Base-by-base conservation (phyloP, 2,888 invertebrate genomes). In the Malthinus seriepunctatus region DNA sequence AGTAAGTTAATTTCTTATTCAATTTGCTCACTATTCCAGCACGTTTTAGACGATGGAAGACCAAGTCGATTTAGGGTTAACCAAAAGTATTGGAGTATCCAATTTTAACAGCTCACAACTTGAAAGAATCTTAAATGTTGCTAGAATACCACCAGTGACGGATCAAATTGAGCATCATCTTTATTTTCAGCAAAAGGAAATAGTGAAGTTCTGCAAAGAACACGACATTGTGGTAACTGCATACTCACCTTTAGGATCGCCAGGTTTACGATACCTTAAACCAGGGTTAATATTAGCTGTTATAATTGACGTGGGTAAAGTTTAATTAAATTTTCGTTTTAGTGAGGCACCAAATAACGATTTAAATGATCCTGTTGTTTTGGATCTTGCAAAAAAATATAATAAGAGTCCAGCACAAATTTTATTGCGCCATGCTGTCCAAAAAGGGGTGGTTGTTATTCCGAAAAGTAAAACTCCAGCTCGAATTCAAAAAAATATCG, bases 81-180 rank as follows among this genome's bases (percentile, higher is more conserved):
- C 88, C 0, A 90, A 86, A 69, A 84, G 91, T 8, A 91, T 95
- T 69, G 95, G 95, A 0, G 74, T 95, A 3, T 95, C 94, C 0
- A 95, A 95, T 76, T 88, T 93, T 74, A 93, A 89, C 74, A 80
- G 79, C 32, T 80, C 82, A 15, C 95, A 95, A 79, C 82, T 95
- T 56, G 78, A 82, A 50, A 82, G 87, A 51, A 78, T 95, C 54
- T 72, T 88, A 38, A 79, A 83, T 15, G 81, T 80, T 44, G 83
- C 85, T 3, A 80, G 78, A 48, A 84, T 88, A 52, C 84, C 83
- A 60, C 92, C 88, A 37, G 83, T 87, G 47, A 80, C 79, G 76
- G 72, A 87, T 5, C 82, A 89, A 81, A 83, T 94, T 53, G 94
- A 95, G 74, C 79, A 90, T 31, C 91, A 94, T 70, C 83, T 88